Base-by-base conservation (phyloP, 1,140 invertebrate species). In the Drosophila rufa region DNA sequence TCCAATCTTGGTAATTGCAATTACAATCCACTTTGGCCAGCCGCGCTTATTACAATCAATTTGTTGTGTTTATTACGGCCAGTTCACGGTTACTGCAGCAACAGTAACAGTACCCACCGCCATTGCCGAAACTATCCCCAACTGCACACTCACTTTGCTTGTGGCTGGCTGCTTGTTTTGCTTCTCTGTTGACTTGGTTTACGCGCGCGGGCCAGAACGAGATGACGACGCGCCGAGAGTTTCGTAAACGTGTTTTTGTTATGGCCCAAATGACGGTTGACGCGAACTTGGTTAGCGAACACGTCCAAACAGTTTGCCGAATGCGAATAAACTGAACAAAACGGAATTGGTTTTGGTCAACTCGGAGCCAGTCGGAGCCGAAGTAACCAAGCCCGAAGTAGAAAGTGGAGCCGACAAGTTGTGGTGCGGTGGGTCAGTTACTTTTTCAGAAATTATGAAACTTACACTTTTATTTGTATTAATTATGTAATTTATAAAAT, bases 101-200 rank as follows among this genome's bases (percentile, higher is more conserved):
- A 64, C 60, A 47, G 36, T 48, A 57, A 36, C 11, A 33, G 19
- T 19, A 73, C 70, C 6, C n/a, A 65, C 17, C 19, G n/a, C 12
- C 43, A 30, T 71, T 17, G 17, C 53, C 19, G 50, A 50, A 60
- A 33, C 53, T 73, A 46, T 53, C 50, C 56, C 58, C 22, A 53
- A 70, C 46, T 84, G 78, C 84, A 89, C 81, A 89, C 81, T 89
- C 78, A 90, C 84, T 64, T 89, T 89, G 40, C 53, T 79, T 65
- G 60, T 45, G 36, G 33, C 62, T 71, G 70, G 25, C 43, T 61
- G 53, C 53, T 78, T 69, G 48, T 60, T 75, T 57, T 71, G 43
- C 57, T 70, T 76, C 60, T 59, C 47, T 55, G 67, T 58, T 30
- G 25, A 57, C 53, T 73, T 73, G 67, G 46, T 73, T 79, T 67